These are phyloP conservation scores for Dolichomitus sp. DNA, from an alignment of 2,888 invertebrate genomes.

Conservation along the genomic window DNA sequence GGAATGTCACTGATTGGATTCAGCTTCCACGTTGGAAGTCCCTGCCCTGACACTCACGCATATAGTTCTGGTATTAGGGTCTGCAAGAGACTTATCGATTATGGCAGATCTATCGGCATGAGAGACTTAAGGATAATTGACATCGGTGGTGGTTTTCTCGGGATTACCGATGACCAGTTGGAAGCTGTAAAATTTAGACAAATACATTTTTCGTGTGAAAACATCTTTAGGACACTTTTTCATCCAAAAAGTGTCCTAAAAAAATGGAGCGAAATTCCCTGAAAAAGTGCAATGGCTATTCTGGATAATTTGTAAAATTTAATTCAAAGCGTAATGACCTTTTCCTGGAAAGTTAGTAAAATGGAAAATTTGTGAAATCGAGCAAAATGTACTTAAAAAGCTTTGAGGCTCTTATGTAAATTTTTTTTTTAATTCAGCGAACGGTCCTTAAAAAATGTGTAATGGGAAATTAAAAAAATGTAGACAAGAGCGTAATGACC, in stretches of 20 bases:
- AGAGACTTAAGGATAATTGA: slow-evolving; percentile 87
- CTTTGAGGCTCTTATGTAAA: too few species aligned
- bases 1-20: slow-evolving; percentile 81
- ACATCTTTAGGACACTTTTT: background rate
- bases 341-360: too few species aligned
- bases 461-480: too few species aligned
- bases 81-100: slow-evolving; percentile 87
- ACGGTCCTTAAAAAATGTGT: too few species aligned
- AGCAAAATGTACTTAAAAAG: too few species aligned
- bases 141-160: slow-evolving; percentile 89
- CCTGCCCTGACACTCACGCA: slow-evolving; percentile 85
- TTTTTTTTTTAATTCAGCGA: too few species aligned
- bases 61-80: slow-evolving; percentile 87
- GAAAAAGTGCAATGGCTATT: too few species aligned
- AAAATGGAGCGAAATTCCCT: too few species aligned
- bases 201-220: background rate
- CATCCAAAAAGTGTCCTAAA: background rate
- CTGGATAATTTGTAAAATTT: too few species aligned
- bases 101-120: slow-evolving; percentile 86
- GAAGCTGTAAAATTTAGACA: slow-evolving; percentile 82
- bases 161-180: slow-evolving; percentile 84
- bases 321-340: too few species aligned
- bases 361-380: too few species aligned
- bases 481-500: too few species aligned
- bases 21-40: slow-evolving; percentile 83